phyloP scores from a whole-genome alignment of 1,140 invertebrate genomes.

The Harpegnathos saltator region DNA sequence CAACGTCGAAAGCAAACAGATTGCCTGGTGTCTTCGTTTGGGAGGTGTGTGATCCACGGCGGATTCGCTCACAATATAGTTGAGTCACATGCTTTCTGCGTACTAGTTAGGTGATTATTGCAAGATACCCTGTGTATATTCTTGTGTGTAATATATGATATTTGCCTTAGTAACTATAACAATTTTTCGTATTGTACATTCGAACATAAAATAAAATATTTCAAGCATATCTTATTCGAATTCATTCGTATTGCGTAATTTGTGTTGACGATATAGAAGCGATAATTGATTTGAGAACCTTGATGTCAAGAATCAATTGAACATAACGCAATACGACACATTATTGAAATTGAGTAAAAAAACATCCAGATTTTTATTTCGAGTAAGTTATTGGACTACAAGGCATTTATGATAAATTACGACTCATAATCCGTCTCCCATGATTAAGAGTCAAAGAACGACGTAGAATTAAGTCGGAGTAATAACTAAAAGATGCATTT shows the following conservation, averaged over 20 bases:
- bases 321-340: too few species aligned
- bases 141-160: slow-evolving; percentile 61
- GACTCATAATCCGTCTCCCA: neutral
- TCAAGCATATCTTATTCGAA: neutral
- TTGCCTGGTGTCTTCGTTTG: slow-evolving; percentile 79
- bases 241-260: neutral
- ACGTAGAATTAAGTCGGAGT: neutral
- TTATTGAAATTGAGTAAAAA: too few species aligned
- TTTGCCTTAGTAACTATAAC: slow-evolving; percentile 35
- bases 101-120: neutral
- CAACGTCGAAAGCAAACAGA: slow-evolving; percentile 78
- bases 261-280: neutral
- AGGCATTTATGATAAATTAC: too few species aligned
- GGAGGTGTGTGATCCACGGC: slow-evolving; percentile 73
- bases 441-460: neutral
- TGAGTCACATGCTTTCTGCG: neutral
- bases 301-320: too few species aligned
- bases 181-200: neutral
- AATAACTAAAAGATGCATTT: slow-evolving; percentile 36
- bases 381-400: too few species aligned
- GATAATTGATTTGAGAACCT: too few species aligned
- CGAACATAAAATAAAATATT: slow-evolving; percentile 28
- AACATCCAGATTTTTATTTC: too few species aligned
- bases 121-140: slow-evolving; percentile 39
- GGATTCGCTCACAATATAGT: slow-evolving; percentile 26